These are phyloP conservation scores for Columbina picui DNA, from an alignment of 2,113 vertebrate species.

Conservation along the genomic window DNA sequence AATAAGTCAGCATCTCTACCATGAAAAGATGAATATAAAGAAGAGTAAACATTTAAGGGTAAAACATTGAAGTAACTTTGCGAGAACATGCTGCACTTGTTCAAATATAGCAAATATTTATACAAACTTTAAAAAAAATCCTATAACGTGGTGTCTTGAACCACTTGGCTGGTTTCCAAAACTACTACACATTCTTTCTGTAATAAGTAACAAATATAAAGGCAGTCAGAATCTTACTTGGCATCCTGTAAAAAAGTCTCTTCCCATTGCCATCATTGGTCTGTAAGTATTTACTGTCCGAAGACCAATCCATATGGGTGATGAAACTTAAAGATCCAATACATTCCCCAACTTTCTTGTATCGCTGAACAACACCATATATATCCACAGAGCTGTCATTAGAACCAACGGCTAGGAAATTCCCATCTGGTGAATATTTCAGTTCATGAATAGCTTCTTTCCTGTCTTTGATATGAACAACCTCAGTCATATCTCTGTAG, in stretches of 20 bases:
- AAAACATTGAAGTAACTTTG: background rate
- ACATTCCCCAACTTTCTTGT: slow-evolving; percentile 96
- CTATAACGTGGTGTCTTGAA: background rate
- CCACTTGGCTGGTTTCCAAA: background rate
- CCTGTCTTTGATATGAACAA: slow-evolving; percentile 98
- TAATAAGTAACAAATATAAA: background rate
- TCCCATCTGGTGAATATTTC: slow-evolving; percentile 96
- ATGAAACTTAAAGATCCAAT: slow-evolving; percentile 92
- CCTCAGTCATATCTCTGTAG: slow-evolving; percentile 97
- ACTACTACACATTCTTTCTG: background rate
- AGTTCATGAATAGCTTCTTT: slow-evolving; percentile 98
- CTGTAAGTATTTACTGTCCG: slow-evolving; percentile 94
- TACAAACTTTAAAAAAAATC: background rate
- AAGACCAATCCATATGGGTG: slow-evolving; percentile 98
- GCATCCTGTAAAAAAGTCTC: slow-evolving; percentile 95
- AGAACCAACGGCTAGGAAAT: slow-evolving; percentile 93
- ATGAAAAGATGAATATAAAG: background rate
- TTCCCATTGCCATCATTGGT: slow-evolving; percentile 93
- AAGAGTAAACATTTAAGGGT: background rate
- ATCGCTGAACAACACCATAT: slow-evolving; percentile 93
- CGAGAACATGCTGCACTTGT: background rate
- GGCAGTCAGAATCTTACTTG: slow-evolving; percentile 80
- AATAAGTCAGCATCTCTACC: background rate
- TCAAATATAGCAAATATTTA: background rate
- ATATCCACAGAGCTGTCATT: slow-evolving; percentile 95